Evolutionary conservation across 2,888 invertebrate genomes (phyloP).

Genomic region (Mythimna vitellina): DNA sequence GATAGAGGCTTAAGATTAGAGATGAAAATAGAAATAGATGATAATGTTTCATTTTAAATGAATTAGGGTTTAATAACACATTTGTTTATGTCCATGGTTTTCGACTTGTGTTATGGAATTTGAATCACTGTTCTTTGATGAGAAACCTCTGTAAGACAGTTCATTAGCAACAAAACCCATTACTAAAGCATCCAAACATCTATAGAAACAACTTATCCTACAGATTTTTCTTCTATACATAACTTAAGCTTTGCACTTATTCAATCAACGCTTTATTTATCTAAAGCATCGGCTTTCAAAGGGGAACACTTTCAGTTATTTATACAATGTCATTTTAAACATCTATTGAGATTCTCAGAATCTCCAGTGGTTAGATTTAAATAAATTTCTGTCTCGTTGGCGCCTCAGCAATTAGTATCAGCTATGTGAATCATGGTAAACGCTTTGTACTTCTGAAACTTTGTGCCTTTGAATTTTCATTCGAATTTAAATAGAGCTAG

Average conservation of each 20-base stretch:
- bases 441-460: slow-evolving; percentile 56
- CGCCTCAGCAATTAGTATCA: slow-evolving; percentile 77
- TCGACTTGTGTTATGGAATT: not conserved
- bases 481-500: slow-evolving; percentile 47
- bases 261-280: slow-evolving; percentile 59
- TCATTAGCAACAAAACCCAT: slow-evolving; percentile 20
- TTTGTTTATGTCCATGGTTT: not conserved
- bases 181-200: slow-evolving; percentile 12
- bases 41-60: too few species aligned
- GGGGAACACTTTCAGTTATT: slow-evolving; percentile 48
- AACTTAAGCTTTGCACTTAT: slow-evolving; percentile 35
- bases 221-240: slow-evolving; percentile 17
- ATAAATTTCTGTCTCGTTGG: slow-evolving; percentile 71
- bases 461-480: slow-evolving; percentile 55
- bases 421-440: slow-evolving; percentile 63
- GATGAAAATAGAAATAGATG: too few species aligned
- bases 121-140: slow-evolving; percentile 3
- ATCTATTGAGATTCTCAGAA: slow-evolving; percentile 70
- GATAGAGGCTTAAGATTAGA: not conserved
- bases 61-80: not conserved
- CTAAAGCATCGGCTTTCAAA: slow-evolving; percentile 49
- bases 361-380: slow-evolving; percentile 66
- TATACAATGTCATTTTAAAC: slow-evolving; percentile 63
- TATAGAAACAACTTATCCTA: slow-evolving; percentile 7
- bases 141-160: not conserved